These are phyloP conservation scores for Diarsia brunnea DNA, from an alignment of 2,888 invertebrate species.

Conservation along the genomic window DNA sequence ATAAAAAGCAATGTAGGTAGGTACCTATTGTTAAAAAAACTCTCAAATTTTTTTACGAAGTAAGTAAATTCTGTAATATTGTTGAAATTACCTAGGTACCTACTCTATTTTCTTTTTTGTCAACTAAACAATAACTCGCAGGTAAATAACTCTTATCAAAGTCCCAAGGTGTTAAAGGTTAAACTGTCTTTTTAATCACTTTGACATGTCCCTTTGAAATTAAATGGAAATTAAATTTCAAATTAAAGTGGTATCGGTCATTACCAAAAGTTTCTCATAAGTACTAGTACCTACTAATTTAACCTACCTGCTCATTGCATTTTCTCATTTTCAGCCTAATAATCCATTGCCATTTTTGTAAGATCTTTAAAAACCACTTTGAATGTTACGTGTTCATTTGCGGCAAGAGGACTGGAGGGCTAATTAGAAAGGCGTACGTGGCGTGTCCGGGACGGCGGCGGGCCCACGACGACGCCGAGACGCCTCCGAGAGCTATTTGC, in stretches of 20 bases:
- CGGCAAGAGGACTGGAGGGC: conserved; percentile 64
- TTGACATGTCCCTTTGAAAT: conserved; percentile 23
- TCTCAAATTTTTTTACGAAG: conserved; percentile 20
- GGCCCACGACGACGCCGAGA: conserved; percentile 58
- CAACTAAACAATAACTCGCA: neutral
- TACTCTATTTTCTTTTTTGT: conserved; percentile 3
- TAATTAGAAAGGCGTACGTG: conserved; percentile 79
- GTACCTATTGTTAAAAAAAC: conserved; percentile 15
- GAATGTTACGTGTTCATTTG: conserved; percentile 43
- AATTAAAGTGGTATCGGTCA: neutral
- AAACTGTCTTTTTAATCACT: neutral
- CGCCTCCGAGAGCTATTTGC: conserved; percentile 65
- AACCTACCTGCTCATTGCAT: neutral
- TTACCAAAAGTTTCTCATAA: conserved; percentile 12
- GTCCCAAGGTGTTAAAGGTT: conserved; percentile 9
- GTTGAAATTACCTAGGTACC: conserved; percentile 3
- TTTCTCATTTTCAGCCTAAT: neutral
- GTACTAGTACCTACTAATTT: neutral
- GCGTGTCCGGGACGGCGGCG: conserved; percentile 63
- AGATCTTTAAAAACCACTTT: conserved; percentile 19
- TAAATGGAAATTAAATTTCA: neutral
- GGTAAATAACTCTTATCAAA: neutral
- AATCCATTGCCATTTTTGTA: neutral
- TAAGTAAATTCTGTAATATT: conserved; percentile 3
- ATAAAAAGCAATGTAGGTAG: conserved; percentile 21